These are phyloP conservation scores for Thecocarcelia acutangulata DNA, from an alignment of 2,888 invertebrate species.

Conservation along the genomic window DNA sequence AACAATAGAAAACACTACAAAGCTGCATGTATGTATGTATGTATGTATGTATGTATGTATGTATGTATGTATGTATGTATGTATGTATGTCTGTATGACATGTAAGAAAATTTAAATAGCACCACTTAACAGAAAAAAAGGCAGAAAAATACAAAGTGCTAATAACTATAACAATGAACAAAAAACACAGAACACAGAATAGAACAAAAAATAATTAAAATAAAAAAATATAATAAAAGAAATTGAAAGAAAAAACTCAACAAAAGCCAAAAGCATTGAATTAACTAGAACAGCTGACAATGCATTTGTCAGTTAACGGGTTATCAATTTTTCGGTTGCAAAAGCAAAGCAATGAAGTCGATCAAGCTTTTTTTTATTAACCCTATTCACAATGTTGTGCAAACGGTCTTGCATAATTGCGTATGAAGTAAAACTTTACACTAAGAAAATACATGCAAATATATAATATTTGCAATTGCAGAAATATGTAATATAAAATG, in stretches of 20 bases:
- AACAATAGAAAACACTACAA: slow-evolving; percentile 6
- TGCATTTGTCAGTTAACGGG: slow-evolving; percentile 48
- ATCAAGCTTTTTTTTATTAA: too few relatives aligned
- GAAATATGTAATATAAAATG: too few relatives aligned
- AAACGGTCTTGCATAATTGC: too few relatives aligned
- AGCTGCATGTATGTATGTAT: neutral
- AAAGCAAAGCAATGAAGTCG: too few relatives aligned
- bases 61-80: too few relatives aligned
- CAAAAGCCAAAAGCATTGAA: slow-evolving; percentile 59
- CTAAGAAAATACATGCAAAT: too few relatives aligned
- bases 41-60: too few relatives aligned
- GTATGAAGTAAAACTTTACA: too few relatives aligned
- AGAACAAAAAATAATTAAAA: slow-evolving; percentile 10
- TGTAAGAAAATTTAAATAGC: slow-evolving; percentile 19
- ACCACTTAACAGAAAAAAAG: slow-evolving; percentile 18
- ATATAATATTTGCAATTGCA: too few relatives aligned
- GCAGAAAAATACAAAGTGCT: slow-evolving; percentile 36
- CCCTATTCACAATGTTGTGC: too few relatives aligned
- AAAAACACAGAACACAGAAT: slow-evolving; percentile 8
- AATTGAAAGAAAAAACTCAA: slow-evolving; percentile 14
- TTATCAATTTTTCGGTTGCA: too few relatives aligned
- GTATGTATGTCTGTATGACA: neutral
- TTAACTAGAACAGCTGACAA: slow-evolving; percentile 67
- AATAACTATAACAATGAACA: slow-evolving; percentile 52
- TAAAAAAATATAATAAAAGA: neutral